Base-by-base conservation (phyloP, 1,140 invertebrate genomes). In the Diplogasteroides magnus region DNA sequence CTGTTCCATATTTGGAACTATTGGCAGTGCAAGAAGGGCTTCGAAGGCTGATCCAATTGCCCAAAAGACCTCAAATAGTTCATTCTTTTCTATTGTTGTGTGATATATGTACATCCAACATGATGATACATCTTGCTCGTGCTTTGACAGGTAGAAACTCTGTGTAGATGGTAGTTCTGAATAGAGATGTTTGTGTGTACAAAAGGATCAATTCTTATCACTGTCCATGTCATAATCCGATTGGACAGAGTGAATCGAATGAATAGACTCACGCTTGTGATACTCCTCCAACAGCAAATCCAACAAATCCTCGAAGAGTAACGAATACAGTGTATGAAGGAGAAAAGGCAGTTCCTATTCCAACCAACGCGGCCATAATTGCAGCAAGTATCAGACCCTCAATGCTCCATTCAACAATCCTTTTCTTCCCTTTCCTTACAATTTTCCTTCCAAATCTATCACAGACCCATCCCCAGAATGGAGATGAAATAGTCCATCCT, bases 41-140 rank as follows among this genome's bases (percentile, higher is more conserved):
- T 80, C 79, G 55, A 81, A 81, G 25, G 74, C 77, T 14, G 93
- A 92, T 58, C 93, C 93, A 58, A 96, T 86, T 1, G 93, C 92
- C 93, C 93, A 97, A 84, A 96, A 97, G 86, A 92, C 91, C 91
- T 97, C 93, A 68, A 96, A 87, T 73, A 96, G 85, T n/a, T n/a
- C n/a, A n/a, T n/a, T n/a, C n/a, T n/a, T n/a, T n/a, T n/a, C n/a
- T n/a, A n/a, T n/a, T n/a, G n/a, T n/a, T n/a, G n/a, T n/a, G n/a
- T n/a, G n/a, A n/a, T n/a, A n/a, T n/a, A n/a, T n/a, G n/a, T n/a
- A n/a, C n/a, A n/a, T n/a, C n/a, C n/a, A n/a, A n/a, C n/a, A n/a
- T n/a, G 60, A 95, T 91, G 48, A 96, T 91, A 88, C 93, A 95
- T 85, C 92, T 93, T 28, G 91, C 92, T 81, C 93, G 87, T 82